These are phyloP conservation scores for Grallaria varia DNA, from an alignment of 2,113 vertebrate species.

Conservation along the genomic window DNA sequence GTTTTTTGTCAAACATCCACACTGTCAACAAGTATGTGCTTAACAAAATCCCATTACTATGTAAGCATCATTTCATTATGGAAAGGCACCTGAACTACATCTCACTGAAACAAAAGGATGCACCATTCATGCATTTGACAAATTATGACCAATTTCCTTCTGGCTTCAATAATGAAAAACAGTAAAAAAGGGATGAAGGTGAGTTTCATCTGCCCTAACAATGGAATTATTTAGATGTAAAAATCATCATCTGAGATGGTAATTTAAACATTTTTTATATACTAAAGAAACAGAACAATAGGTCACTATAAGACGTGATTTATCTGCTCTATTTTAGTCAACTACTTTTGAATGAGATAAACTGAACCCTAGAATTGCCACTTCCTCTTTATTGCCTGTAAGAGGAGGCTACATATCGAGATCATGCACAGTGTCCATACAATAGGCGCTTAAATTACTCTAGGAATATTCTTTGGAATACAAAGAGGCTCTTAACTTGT, in stretches of 20 bases:
- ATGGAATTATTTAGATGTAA: background rate
- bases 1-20: background rate
- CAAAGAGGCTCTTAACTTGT: background rate
- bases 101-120: background rate
- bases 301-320: background rate
- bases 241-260: background rate
- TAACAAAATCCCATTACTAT: background rate
- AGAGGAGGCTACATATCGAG: background rate
- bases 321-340: background rate
- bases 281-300: background rate
- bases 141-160: background rate
- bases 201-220: background rate
- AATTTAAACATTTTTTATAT: background rate
- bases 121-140: background rate
- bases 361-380: background rate
- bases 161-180: background rate
- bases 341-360: background rate
- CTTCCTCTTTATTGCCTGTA: background rate
- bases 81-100: background rate
- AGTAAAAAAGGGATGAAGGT: background rate
- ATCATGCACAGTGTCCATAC: background rate
- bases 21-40: background rate
- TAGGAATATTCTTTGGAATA: background rate
- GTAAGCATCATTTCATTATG: background rate
- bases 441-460: background rate